Evolutionary conservation across 2,888 invertebrate genomes (phyloP), one percentile per base, ranked within the genome.

Genomic region (Yponomeuta evonymella): DNA sequence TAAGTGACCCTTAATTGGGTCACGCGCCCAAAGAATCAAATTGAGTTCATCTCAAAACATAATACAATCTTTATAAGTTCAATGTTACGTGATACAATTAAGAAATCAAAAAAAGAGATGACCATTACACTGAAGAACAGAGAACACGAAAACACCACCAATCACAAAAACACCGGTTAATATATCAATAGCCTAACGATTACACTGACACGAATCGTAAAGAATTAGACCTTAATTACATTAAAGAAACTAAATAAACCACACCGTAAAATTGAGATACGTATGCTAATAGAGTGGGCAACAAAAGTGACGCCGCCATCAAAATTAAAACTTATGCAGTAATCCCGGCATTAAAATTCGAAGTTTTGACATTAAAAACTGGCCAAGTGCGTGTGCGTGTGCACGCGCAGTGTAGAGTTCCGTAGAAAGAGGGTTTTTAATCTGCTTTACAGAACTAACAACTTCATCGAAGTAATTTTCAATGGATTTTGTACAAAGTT

Each of bases 301-400:
- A n/a, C 73, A 73, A 70, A 70, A 29, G 69, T 69, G 71, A 71
- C 75, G 76, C 72, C 71, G 73, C 70, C 73, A 67, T 73, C 73
- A 67, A 79, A 75, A 77, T 78, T 75, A 76, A 75, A 74, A 73
- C 73, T 81, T 83, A 82, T 79, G 79, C 79, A 81, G 80, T 80
- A 80, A 81, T 77, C 77, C 79, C 73, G 74, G 81, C 82, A 76
- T 88, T 30, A 33, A 30, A 30, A 29, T 29, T 65, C 65, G 29
- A 65, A 12, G 12, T 58, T 58, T 58, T 9, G 51, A 1, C 51
- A 5, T 58, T 58, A 15, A 58, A 4, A 58, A 58, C 51, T 10
- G 51, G 15, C 51, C 12, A 58, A 9, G 12, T n/a, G n/a, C n/a
- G n/a, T n/a, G n/a, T n/a, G n/a, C n/a, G n/a, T n/a, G n/a, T n/a